Evolutionary conservation across 2,888 invertebrate species (phyloP).

Genomic region (Sphaerophoria taeniata): DNA sequence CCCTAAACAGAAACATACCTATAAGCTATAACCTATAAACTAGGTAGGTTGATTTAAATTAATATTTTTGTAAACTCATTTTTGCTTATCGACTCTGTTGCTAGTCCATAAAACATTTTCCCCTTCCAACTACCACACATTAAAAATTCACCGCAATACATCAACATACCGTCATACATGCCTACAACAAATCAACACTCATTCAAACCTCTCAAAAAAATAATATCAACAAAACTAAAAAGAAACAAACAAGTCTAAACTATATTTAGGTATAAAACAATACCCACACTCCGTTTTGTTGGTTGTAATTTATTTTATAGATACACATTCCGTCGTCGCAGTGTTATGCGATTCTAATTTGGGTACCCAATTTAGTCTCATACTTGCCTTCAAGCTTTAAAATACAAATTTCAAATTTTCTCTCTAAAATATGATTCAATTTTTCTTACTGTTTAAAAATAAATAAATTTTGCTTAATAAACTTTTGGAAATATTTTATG

Average conservation of each 20-base stretch:
- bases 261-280: conserved; percentile 10
- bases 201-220: conserved; percentile 19
- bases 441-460: too few relatives aligned
- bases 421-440: not conserved
- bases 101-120: conserved; percentile 37
- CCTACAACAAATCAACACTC: conserved; percentile 14
- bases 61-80: conserved; percentile 7
- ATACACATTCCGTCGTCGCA: conserved; percentile 51
- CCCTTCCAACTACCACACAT: not conserved
- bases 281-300: conserved; percentile 18
- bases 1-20: not conserved
- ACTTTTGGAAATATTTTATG: not conserved
- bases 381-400: conserved; percentile 49
- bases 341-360: conserved; percentile 62
- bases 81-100: conserved; percentile 31
- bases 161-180: not conserved
- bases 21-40: not conserved
- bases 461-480: not conserved
- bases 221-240: conserved; percentile 35
- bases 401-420: conserved; percentile 4
- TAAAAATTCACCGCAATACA: conserved; percentile 33
- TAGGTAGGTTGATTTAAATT: too few relatives aligned
- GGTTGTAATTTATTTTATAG: conserved; percentile 40
- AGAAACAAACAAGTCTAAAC: conserved; percentile 2
- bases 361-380: conserved; percentile 71